Conservation (phyloP, 2,797 vertebrate genomes). For the Gallinago stenura region DNA sequence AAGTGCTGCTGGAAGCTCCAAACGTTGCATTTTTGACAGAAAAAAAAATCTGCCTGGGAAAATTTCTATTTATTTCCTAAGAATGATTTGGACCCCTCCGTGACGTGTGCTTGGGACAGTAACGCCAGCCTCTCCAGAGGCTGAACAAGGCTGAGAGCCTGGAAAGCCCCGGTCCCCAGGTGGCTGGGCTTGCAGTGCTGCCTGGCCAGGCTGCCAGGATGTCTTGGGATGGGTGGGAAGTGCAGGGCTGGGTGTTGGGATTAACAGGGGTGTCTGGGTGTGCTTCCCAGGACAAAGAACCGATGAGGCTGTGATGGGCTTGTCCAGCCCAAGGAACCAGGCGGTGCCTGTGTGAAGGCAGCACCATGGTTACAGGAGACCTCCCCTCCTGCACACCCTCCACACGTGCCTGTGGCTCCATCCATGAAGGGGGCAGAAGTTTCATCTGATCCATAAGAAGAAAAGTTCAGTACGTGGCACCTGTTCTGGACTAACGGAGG, state of each 20-base stretch:
- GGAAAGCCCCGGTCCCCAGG: neutral
- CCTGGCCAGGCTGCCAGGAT: neutral
- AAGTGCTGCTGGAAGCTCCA: neutral
- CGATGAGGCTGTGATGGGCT: neutral
- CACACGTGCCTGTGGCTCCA: accelerated
- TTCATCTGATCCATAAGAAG: neutral
- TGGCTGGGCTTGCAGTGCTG: neutral
- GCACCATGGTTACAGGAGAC: neutral
- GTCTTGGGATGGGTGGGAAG: neutral
- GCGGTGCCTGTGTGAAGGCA: neutral
- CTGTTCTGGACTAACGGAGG: neutral
- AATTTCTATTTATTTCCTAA: neutral
- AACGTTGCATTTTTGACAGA: neutral
- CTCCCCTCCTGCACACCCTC: neutral
- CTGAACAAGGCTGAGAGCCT: neutral
- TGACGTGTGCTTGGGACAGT: neutral
- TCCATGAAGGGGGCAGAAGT: neutral
- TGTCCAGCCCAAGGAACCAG: neutral
- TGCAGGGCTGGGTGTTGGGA: neutral
- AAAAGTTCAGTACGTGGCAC: neutral
- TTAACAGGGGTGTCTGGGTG: no score
- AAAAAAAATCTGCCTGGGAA: neutral
- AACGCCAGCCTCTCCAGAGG: neutral
- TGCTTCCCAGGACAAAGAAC: neutral
- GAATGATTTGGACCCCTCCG: neutral